Evolutionary conservation across 2,888 invertebrate genomes (phyloP), one percentile per base, ranked within the genome.

Genomic region (Lasioglossum zephyrum): DNA sequence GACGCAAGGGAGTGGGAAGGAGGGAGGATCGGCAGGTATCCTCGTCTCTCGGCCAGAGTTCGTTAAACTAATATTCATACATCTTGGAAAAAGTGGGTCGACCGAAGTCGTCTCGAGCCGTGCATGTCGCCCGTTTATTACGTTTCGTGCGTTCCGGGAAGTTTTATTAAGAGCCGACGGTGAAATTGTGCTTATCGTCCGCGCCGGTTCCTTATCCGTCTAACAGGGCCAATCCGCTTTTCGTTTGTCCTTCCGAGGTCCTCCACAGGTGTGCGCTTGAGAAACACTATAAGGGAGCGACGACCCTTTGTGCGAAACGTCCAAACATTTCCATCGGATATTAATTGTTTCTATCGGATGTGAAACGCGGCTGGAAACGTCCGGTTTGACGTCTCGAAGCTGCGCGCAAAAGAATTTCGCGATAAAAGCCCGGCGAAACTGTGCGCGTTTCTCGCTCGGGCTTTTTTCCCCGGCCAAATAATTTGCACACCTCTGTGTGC

Each of bases 61-160:
- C 84, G 86, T 84, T 86, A 86, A 78, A 77, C 84, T 84, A 86
- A 86, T 83, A 86, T 81, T 81, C 81, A 81, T 84, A 75, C 69
- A 76, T 86, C 78, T 76, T 77, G 53, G 76, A 53, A 70, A 81
- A 86, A 86, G 69, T 79, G 36, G 86, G 86, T 84, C 86, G 63
- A 47, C 66, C 66, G 66, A 39, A 36, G n/a, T n/a, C 31, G 26
- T 63, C 60, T 47, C 76, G 31, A 76, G 60, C 31, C 31, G 47
- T 63, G 47, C 47, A 63, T 22, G 63, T 63, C 63, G 22, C 63
- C 16, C 74, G 41, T 75, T 75, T 60, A 75, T 75, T 57, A 73
- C 31, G 73, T 73, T 73, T 73, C 49, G 73, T 49, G 73, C 73
- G 73, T 49, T 49, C 18, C 49, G 73, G 9, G 8, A 36, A 73